Conservation (phyloP, 2,113 vertebrate species). For the Rostratula benghalensis region DNA sequence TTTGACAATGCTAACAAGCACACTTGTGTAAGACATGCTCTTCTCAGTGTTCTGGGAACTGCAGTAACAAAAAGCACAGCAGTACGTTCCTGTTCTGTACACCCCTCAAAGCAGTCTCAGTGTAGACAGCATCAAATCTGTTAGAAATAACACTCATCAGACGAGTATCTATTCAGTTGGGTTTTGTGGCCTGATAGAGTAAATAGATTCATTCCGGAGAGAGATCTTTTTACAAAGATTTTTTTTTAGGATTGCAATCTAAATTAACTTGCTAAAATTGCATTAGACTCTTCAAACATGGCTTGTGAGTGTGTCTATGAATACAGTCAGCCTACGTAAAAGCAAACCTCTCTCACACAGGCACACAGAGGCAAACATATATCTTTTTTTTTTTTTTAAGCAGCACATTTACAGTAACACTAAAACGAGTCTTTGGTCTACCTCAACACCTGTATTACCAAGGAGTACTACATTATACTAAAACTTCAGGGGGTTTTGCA, state of each 20-base stretch:
- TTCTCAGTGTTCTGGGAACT: background rate
- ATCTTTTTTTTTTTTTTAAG: background rate
- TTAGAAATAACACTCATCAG: background rate
- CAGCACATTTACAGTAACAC: background rate
- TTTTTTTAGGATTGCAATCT: background rate
- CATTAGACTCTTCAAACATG: background rate
- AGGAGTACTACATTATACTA: background rate
- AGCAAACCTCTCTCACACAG: background rate
- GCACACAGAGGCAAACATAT: background rate
- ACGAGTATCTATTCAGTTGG: background rate
- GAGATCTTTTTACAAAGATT: background rate
- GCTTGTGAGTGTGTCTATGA: background rate
- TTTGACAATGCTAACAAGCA: constrained; percentile 45
- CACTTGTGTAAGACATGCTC: background rate
- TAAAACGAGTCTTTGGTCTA: background rate
- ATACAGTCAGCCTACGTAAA: background rate
- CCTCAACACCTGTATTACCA: background rate
- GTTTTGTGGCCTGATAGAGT: background rate
- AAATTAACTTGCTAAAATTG: background rate
- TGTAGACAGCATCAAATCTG: background rate
- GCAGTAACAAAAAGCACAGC: background rate
- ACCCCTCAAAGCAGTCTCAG: background rate
- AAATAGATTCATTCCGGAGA: background rate
- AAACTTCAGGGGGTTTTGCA: background rate
- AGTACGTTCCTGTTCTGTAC: background rate